Percentiles rank a stretch among this genome's conserved stretches.
Conservation (phyloP, 1,140 invertebrate species). For the Lordiphosa stackelbergi region DNA sequence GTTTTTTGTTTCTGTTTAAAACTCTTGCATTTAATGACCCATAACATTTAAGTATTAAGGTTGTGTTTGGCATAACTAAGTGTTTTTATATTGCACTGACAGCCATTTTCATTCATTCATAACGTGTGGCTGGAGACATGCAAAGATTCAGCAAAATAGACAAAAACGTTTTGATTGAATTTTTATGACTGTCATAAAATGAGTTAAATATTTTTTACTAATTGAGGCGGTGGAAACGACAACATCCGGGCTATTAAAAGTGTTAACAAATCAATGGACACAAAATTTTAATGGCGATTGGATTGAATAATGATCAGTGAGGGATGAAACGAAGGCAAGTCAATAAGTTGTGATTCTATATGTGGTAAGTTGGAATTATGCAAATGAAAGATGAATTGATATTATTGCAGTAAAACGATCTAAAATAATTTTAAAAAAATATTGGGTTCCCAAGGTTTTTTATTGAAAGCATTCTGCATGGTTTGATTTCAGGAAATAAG, state of each 20-base stretch:
- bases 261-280: conserved; percentile 23
- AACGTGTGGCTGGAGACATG: conserved; percentile 43
- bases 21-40: conserved; percentile 62
- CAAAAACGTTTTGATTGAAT: conserved; percentile 37
- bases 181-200: conserved; percentile 52
- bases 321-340: background rate
- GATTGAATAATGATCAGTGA: too few species aligned
- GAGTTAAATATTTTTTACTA: conserved; percentile 48
- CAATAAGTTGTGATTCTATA: background rate
- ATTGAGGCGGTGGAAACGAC: conserved; percentile 44
- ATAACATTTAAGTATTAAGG: conserved; percentile 36
- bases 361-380: too few species aligned
- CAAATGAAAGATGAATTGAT: too few species aligned
- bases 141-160: conserved; percentile 23
- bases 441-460: too few species aligned
- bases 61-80: conserved; percentile 37
- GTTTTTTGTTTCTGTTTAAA: conserved; percentile 4
- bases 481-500: too few species aligned
- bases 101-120: conserved; percentile 33
- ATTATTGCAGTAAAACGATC: too few species aligned
- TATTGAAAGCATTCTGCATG: too few species aligned
- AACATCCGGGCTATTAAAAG: conserved; percentile 52
- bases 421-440: too few species aligned
- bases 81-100: conserved; percentile 20
- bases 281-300: background rate